phyloP scores from a whole-genome alignment of 1,140 invertebrate genomes.

The Oryzaephilus surinamensis region DNA sequence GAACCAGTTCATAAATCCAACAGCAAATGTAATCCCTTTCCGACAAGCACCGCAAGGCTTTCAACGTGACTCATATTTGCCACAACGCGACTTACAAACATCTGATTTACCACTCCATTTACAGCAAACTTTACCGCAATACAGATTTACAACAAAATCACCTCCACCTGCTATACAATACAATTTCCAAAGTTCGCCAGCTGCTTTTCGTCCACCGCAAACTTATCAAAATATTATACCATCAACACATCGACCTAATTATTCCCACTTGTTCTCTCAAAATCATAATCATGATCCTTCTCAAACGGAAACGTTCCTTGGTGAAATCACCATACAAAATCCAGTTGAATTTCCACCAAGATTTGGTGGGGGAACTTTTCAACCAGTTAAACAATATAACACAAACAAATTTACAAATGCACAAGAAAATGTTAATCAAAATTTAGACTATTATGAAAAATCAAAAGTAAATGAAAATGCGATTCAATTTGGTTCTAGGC shows the following conservation, averaged over 20 bases:
- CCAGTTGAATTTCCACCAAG: slow-evolving; percentile 37
- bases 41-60: slow-evolving; percentile 11
- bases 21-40: slow-evolving; percentile 3
- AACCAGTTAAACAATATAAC: not conserved
- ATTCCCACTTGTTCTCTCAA: slow-evolving; percentile 25
- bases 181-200: slow-evolving; percentile 10
- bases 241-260: slow-evolving; percentile 30
- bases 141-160: slow-evolving; percentile 19
- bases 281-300: slow-evolving; percentile 44
- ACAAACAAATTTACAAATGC: not conserved
- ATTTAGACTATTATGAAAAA: slow-evolving; percentile 7
- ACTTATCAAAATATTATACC: slow-evolving; percentile 11
- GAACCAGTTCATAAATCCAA: slow-evolving; percentile 7
- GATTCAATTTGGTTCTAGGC: not conserved
- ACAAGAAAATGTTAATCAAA: slow-evolving; percentile 9
- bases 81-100: slow-evolving; percentile 27
- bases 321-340: slow-evolving; percentile 47
- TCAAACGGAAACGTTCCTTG: slow-evolving; percentile 46
- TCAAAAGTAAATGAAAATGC: slow-evolving; percentile 2
- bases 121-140: slow-evolving; percentile 31
- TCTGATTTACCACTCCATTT: slow-evolving; percentile 30
- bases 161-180: slow-evolving; percentile 9
- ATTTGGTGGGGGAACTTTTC: slow-evolving; percentile 6
- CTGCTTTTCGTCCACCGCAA: slow-evolving; percentile 4
- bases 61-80: slow-evolving; percentile 14